These are phyloP conservation scores for Lacerta bilineata DNA, from an alignment of 2,797 vertebrate genomes.

Conservation along the genomic window DNA sequence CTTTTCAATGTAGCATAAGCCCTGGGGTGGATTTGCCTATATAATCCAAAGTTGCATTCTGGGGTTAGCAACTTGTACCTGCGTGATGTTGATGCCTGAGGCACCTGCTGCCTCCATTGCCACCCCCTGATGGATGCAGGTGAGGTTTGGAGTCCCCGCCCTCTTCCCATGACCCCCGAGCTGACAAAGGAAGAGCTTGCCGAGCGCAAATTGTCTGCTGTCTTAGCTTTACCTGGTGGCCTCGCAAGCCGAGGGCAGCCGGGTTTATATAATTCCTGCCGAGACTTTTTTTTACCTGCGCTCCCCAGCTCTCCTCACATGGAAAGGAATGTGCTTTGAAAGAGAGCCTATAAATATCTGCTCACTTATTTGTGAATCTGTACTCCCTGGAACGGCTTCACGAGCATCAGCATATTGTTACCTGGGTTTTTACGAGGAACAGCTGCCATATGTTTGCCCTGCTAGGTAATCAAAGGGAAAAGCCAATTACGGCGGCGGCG, in stretches of 20 bases:
- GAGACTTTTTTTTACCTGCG: neutral
- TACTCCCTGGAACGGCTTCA: constrained; percentile 16
- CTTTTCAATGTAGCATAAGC: too few species aligned
- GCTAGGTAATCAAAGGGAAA: constrained; percentile 13
- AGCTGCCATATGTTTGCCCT: constrained; percentile 27
- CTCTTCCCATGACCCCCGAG: too few species aligned
- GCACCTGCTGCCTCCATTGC: neutral
- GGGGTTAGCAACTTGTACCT: neutral
- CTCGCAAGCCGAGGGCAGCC: neutral
- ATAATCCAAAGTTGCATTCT: too few species aligned
- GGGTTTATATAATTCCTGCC: constrained; percentile 18
- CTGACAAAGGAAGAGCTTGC: neutral
- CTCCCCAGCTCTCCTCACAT: neutral
- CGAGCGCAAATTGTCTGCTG: too few species aligned
- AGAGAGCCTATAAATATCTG: constrained; percentile 44
- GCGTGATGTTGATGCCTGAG: neutral
- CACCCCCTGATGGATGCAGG: neutral
- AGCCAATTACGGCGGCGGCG: constrained; percentile 1
- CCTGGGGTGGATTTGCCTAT: too few species aligned
- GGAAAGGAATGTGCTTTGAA: constrained; percentile 19
- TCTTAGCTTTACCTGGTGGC: neutral
- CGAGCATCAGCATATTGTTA: constrained; percentile 1
- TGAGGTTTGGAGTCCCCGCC: neutral
- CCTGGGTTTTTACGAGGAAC: neutral
- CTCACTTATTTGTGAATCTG: constrained; percentile 14